Evolutionary conservation across 2,888 invertebrate genomes (phyloP).

Genomic region (Folsomia manolachei): DNA sequence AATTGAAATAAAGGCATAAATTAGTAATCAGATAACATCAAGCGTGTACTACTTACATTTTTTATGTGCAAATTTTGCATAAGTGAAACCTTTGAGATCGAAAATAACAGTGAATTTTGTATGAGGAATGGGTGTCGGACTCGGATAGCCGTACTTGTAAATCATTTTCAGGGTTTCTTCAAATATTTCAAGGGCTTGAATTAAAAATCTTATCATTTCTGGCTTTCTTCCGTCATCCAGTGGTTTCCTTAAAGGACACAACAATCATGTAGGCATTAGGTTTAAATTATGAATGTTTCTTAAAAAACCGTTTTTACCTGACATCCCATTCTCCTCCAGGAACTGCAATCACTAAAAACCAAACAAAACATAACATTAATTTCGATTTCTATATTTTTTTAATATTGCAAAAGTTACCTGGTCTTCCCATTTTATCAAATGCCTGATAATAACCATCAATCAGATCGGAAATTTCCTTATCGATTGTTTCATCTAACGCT

Average conservation of each 20-base stretch:
- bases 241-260: background rate
- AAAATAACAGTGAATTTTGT: constrained; percentile 31
- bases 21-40: background rate
- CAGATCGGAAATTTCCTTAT: constrained; percentile 11
- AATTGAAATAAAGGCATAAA: background rate
- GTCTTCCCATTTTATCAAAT: constrained; percentile 31
- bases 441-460: constrained; percentile 32
- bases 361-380: background rate
- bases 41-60: constrained; percentile 19
- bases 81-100: constrained; percentile 32
- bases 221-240: constrained; percentile 27
- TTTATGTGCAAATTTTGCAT: constrained; percentile 32
- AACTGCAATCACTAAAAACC: constrained; percentile 22
- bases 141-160: constrained; percentile 28
- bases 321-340: constrained; percentile 36
- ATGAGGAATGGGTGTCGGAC: constrained; percentile 17
- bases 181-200: constrained; percentile 26
- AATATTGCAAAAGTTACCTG: constrained; percentile 26
- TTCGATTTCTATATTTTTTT: background rate
- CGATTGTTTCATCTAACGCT: constrained; percentile 13
- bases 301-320: no score
- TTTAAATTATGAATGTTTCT: background rate
- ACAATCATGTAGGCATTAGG: background rate
- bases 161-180: constrained; percentile 30
- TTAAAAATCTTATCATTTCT: constrained; percentile 24